These are phyloP conservation scores for Sylvia atricapilla DNA, from an alignment of 2,113 vertebrate species.

Conservation along the genomic window DNA sequence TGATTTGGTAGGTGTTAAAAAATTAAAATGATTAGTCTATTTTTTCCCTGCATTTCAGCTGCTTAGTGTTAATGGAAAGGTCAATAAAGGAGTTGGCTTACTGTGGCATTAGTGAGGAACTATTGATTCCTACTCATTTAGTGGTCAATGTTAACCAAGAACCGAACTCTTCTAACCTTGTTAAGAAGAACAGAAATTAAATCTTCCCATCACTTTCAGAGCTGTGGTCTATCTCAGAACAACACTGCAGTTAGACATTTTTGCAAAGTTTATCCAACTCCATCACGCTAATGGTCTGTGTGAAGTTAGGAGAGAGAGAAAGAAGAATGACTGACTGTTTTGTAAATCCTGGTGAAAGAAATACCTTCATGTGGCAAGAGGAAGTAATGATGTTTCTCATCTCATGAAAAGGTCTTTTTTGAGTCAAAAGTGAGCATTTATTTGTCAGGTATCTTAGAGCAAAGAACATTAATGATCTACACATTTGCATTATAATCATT, in stretches of 20 bases:
- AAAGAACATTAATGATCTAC: neutral
- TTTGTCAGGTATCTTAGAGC: neutral
- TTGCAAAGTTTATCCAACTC: neutral
- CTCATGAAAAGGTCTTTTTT: neutral
- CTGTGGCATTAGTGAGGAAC: conserved; percentile 27
- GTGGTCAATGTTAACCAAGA: conserved; percentile 43
- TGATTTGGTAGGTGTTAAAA: neutral
- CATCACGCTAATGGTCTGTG: neutral
- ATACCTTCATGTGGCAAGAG: neutral
- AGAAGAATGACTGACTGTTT: neutral
- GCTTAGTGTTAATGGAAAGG: neutral
- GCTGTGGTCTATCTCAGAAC: neutral
- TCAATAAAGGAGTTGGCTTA: neutral
- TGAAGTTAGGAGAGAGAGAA: neutral
- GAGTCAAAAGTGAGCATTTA: neutral
- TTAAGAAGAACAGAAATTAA: conserved; percentile 44
- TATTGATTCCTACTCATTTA: conserved; percentile 56
- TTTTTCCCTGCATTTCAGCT: conserved; percentile 22
- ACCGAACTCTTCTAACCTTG: neutral
- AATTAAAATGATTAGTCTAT: neutral
- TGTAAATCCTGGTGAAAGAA: neutral
- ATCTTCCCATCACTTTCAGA: conserved; percentile 12
- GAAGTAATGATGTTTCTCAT: neutral
- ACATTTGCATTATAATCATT: neutral
- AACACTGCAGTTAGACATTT: neutral